phyloP scores from a whole-genome alignment of 2,113 vertebrate species.

The Caloenas nicobarica region DNA sequence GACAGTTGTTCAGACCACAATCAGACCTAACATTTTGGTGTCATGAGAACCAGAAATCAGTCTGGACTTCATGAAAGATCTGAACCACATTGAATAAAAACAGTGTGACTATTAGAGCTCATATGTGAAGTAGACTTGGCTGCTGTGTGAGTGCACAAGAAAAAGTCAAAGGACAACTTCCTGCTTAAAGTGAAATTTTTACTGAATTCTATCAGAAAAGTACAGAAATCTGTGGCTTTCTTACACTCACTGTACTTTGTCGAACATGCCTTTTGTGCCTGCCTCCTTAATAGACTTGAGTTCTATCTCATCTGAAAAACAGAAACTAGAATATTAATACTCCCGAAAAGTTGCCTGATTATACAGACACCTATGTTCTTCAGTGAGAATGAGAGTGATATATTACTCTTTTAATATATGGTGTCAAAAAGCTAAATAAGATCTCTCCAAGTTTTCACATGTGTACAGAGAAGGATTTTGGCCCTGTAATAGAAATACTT shows the following conservation, averaged over 20 bases:
- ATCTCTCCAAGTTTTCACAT: not conserved
- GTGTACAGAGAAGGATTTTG: not conserved
- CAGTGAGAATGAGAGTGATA: not conserved
- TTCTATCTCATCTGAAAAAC: not conserved
- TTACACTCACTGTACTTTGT: not conserved
- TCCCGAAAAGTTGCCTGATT: not conserved
- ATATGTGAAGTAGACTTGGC: not conserved
- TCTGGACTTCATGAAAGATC: not conserved
- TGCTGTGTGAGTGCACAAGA: not conserved
- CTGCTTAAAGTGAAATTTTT: not conserved
- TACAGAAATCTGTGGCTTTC: not conserved
- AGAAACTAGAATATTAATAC: not conserved
- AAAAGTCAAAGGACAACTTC: not conserved
- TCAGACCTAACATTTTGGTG: conserved; percentile 12
- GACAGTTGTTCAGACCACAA: not conserved
- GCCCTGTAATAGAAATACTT: not conserved
- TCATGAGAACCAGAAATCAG: conserved; percentile 24
- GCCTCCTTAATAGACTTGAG: not conserved
- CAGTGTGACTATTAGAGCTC: not conserved
- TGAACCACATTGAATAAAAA: conserved; percentile 20
- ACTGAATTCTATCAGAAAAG: not conserved
- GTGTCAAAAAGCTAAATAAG: not conserved
- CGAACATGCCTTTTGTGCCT: not conserved
- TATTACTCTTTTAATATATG: not conserved
- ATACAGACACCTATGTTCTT: not conserved